Evolutionary conservation across 2,888 invertebrate species (phyloP), one percentile per base, ranked within the genome.

Genomic region (Diplolepis rosae): DNA sequence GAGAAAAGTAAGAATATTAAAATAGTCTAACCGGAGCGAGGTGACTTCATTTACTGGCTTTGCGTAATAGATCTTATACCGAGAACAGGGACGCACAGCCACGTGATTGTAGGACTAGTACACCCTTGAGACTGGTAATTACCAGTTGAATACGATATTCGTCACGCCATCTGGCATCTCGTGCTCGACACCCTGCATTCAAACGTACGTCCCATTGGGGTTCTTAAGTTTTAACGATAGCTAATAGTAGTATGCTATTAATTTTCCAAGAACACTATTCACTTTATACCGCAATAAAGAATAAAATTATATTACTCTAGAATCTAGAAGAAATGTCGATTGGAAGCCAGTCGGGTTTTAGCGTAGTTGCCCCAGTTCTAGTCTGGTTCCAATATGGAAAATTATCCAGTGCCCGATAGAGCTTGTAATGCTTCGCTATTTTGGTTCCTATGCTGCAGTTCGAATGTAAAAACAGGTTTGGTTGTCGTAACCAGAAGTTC

Each of bases 131-230:
- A 13, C 54, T 32, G 30, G 54, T 70, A 83, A 83, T 83, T 83
- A 80, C 80, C 67, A 76, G 75, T 75, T 76, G 76, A 78, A 79
- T 70, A 74, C 78, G 77, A 80, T 81, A 83, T 80, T 80, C 79
- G 80, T 80, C 81, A 80, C 78, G 81, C 79, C 79, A 84, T 80
- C 78, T 80, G 82, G 22, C 74, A 56, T 78, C 32, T 54, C 32
- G 32, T 54, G 54, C 32, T 54, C 22, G 54, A 32, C 32, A 54
- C 54, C 32, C 32, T 18, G 28, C 2, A 7, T 15, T 15, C 52
- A 48, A 48, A 54, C 54, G 27, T 13, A 24, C 52, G 18, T 54
- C 32, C 54, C 30, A 54, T 9, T 11, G 28, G 30, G 18, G 30
- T 30, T 54, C 30, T 54, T 32, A 32, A 32, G 15, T 54, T 54